Conservation (phyloP, 2,113 vertebrate genomes). For the Crotalus tigris region DNA sequence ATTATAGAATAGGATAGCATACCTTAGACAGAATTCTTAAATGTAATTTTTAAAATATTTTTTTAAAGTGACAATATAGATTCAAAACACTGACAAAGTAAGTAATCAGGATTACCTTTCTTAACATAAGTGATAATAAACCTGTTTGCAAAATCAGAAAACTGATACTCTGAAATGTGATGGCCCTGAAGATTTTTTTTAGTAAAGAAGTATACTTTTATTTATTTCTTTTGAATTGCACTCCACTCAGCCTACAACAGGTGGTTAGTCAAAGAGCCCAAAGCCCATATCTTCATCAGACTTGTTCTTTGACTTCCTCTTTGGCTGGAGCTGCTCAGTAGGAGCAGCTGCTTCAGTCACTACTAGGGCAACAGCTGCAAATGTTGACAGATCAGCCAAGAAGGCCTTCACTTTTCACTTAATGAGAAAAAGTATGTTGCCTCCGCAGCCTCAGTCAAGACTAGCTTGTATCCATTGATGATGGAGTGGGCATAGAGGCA, state of each 20-base stretch:
- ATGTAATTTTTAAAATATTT: background rate
- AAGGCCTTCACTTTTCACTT: conserved; percentile 96
- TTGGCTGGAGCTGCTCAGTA: conserved; percentile 70
- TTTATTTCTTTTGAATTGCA: background rate
- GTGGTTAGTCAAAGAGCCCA: background rate
- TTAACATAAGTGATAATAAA: background rate
- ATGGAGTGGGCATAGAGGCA: conserved; percentile 89
- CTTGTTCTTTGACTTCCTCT: conserved; percentile 78
- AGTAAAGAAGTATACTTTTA: background rate
- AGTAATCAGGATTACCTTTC: background rate
- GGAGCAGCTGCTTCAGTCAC: conserved; percentile 65
- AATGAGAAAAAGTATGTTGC: conserved; percentile 93
- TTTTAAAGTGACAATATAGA: background rate
- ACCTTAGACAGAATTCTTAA: background rate
- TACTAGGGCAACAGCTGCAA: conserved; percentile 57
- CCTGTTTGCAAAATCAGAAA: background rate
- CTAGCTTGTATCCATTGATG: conserved; percentile 93
- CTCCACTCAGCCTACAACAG: background rate
- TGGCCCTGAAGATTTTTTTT: background rate
- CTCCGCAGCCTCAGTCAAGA: conserved; percentile 90
- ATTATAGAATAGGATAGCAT: background rate
- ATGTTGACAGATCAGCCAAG: conserved; percentile 76
- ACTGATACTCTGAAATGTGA: background rate
- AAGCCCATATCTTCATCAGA: background rate
- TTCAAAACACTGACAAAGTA: background rate